phyloP scores from a whole-genome alignment of 2,888 invertebrate species.

The Tachina fera region DNA sequence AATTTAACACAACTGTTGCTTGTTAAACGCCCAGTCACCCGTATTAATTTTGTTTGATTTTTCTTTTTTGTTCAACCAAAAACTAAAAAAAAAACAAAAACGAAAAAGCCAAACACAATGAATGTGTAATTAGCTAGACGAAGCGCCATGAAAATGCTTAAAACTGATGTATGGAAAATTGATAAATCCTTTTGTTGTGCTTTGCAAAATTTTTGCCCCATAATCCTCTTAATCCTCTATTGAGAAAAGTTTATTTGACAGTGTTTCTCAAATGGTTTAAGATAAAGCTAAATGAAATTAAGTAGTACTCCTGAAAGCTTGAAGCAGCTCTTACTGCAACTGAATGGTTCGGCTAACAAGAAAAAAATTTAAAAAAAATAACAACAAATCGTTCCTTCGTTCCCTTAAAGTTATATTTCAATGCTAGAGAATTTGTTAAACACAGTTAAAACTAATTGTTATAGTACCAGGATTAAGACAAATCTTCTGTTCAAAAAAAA shows the following conservation, averaged over 20 bases:
- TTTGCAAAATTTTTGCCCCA: neutral
- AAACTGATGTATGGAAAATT: neutral
- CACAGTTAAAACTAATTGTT: no score
- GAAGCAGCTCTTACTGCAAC: neutral
- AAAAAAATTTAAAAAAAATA: no score
- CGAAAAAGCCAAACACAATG: neutral
- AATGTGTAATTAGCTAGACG: slow-evolving; percentile 1
- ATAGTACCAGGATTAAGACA: no score
- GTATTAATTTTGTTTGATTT: neutral
- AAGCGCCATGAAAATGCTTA: slow-evolving; percentile 2
- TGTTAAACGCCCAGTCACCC: neutral
- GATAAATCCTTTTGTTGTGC: neutral
- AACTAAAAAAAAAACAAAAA: neutral
- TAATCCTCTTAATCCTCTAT: neutral
- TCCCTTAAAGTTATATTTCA: no score
- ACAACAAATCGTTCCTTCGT: no score
- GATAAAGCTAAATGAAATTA: neutral
- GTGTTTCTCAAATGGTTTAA: neutral
- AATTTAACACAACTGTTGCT: slow-evolving; percentile 44
- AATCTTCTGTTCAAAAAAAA: no score
- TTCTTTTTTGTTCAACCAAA: neutral
- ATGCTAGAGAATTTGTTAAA: no score
- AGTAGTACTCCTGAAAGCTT: neutral
- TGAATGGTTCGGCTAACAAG: no score
- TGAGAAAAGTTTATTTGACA: neutral